Evolutionary conservation across 2,113 vertebrate species (phyloP).

Genomic region (Empidonax alnorum): DNA sequence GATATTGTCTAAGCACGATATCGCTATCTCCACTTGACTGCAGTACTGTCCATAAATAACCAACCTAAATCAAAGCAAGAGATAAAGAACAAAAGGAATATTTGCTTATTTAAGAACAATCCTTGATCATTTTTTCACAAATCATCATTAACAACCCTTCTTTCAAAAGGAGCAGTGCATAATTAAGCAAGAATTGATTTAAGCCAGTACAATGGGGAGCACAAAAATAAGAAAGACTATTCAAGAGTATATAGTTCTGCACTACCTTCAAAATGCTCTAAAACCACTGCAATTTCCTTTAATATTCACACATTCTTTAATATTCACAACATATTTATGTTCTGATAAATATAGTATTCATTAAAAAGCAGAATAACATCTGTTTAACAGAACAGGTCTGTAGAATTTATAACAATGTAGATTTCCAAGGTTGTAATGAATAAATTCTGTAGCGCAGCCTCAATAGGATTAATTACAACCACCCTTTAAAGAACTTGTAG

Average conservation of each 20-base stretch:
- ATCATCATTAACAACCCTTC: neutral
- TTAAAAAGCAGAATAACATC: neutral
- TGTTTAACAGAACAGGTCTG: neutral
- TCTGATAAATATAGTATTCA: neutral
- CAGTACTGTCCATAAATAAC: constrained; percentile 97
- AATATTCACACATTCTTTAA: neutral
- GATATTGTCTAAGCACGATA: constrained; percentile 88
- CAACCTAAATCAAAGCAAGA: constrained; percentile 77
- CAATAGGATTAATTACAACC: neutral
- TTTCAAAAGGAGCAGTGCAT: neutral
- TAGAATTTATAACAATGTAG: neutral
- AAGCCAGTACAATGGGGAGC: neutral
- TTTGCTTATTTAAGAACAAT: neutral
- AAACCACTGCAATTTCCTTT: neutral
- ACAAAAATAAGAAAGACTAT: neutral
- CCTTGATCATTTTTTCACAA: neutral
- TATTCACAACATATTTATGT: neutral
- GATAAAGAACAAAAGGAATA: neutral
- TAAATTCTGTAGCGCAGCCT: neutral
- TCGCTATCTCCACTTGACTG: constrained; percentile 93
- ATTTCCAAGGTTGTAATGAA: neutral
- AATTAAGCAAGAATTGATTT: neutral
- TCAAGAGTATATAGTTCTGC: neutral
- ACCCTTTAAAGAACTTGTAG: neutral
- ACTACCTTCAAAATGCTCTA: neutral